Evolutionary conservation across 92 coral and sea anemone genomes (phyloP).

Genomic region (Epizoanthus rinbou): DNA sequence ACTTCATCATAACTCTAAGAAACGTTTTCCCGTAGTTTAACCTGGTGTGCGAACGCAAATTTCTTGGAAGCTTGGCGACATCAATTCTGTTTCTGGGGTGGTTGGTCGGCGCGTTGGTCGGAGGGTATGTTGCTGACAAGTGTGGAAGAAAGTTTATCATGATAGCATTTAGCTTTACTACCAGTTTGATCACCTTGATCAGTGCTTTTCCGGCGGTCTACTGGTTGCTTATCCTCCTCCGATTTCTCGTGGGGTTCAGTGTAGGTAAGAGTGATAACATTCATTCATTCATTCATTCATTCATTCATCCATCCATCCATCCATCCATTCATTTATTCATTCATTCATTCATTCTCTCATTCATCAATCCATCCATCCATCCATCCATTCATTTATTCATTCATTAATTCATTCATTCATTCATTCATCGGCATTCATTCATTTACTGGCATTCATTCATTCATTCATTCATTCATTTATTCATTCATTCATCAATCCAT

Average conservation of each 20-base stretch:
- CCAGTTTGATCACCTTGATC: constrained; percentile 58
- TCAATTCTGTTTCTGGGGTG: constrained; percentile 16
- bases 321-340: neutral
- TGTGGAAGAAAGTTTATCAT: constrained; percentile 4
- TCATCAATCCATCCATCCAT: neutral
- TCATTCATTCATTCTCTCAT: neutral
- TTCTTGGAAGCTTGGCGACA: constrained; percentile 22
- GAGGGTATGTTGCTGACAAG: constrained; percentile 30
- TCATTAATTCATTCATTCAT: neutral
- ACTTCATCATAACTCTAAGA: no score
- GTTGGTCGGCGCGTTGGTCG: constrained; percentile 10
- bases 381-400: neutral
- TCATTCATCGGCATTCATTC: neutral
- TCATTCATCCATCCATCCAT: neutral
- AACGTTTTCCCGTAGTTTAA: neutral
- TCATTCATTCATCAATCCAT: no score
- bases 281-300: neutral
- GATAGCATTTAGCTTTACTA: constrained; percentile 6
- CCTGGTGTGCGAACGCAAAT: constrained; percentile 20
- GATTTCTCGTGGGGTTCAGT: constrained; percentile 72
- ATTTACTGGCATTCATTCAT: no score
- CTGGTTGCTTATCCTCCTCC: constrained; percentile 80
- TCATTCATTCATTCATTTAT: no score
- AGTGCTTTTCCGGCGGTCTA: constrained; percentile 65
- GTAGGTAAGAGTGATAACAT: constrained; percentile 59